A percentile compares a stretch with the other conserved stretches of the same genome.
These are phyloP conservation scores for Chaenocephalus aceratus DNA, from an alignment of 2,113 vertebrate species.

Conservation along the genomic window DNA sequence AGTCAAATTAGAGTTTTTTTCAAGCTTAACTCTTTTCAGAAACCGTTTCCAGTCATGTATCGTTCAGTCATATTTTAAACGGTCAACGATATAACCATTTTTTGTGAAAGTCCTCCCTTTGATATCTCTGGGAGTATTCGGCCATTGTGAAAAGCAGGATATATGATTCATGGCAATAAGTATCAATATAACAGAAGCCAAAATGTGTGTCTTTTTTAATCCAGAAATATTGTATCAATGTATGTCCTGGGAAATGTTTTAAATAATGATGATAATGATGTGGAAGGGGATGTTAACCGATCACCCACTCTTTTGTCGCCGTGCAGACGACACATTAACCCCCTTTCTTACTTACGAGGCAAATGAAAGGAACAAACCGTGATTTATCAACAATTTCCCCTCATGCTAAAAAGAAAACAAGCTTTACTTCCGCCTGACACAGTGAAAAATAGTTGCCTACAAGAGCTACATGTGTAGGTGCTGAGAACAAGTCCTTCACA, in stretches of 20 bases:
- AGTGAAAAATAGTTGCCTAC: background rate
- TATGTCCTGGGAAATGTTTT: no score
- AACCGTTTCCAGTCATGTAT: background rate
- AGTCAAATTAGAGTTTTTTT: background rate
- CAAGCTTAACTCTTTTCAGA: background rate
- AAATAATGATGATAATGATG: background rate
- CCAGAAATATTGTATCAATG: background rate
- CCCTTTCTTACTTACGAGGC: background rate
- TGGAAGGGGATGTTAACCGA: background rate
- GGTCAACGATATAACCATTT: background rate
- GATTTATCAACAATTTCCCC: background rate
- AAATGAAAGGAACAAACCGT: background rate
- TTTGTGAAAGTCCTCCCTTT: background rate
- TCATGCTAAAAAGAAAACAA: background rate
- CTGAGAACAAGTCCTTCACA: background rate
- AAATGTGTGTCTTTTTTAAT: no score
- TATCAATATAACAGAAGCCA: no score
- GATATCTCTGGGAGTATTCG: background rate
- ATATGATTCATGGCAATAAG: background rate
- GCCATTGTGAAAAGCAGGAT: background rate
- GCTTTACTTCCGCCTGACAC: background rate
- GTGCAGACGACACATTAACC: background rate
- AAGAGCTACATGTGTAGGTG: background rate
- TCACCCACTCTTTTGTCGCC: background rate
- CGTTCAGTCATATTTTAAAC: background rate